A percentile compares a stretch with the other conserved stretches of the same genome.
phyloP scores from a whole-genome alignment of 2,888 invertebrate genomes.

The Lycophotia porphyrea region DNA sequence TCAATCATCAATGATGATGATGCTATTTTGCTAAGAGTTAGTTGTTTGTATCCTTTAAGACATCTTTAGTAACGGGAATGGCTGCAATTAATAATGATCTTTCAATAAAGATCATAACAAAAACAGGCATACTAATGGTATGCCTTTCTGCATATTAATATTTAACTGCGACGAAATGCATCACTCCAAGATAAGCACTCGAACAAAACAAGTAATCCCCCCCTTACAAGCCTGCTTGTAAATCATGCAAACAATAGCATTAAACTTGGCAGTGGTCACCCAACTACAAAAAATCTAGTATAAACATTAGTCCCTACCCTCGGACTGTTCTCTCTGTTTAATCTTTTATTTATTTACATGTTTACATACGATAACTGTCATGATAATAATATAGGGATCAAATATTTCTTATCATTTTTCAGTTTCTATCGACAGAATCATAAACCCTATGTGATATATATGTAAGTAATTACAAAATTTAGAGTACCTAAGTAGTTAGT shows the following conservation, averaged over 20 bases:
- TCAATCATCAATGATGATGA: neutral
- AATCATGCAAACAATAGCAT: neutral
- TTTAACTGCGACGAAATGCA: neutral
- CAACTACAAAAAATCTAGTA: neutral
- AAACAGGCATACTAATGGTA: no score
- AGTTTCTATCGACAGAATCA: conserved; percentile 37
- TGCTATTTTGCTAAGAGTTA: neutral
- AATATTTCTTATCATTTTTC: conserved; percentile 30
- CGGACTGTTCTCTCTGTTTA: neutral
- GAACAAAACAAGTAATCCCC: neutral
- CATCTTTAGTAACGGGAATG: neutral
- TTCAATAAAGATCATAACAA: no score
- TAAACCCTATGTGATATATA: conserved; percentile 53
- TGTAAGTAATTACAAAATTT: conserved; percentile 27
- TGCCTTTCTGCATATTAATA: neutral
- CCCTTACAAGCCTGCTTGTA: neutral
- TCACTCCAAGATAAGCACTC: neutral
- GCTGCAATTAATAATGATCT: neutral
- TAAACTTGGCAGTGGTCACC: neutral
- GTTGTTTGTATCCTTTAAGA: neutral
- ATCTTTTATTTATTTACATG: neutral
- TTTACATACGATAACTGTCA: no score
- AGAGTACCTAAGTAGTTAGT: conserved; percentile 16
- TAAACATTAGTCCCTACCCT: neutral
- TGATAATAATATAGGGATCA: neutral